Percentiles rank a stretch among this genome's conserved stretches.
Conservation (phyloP, 2,797 vertebrate genomes). For the Champsocephalus gunnari region DNA sequence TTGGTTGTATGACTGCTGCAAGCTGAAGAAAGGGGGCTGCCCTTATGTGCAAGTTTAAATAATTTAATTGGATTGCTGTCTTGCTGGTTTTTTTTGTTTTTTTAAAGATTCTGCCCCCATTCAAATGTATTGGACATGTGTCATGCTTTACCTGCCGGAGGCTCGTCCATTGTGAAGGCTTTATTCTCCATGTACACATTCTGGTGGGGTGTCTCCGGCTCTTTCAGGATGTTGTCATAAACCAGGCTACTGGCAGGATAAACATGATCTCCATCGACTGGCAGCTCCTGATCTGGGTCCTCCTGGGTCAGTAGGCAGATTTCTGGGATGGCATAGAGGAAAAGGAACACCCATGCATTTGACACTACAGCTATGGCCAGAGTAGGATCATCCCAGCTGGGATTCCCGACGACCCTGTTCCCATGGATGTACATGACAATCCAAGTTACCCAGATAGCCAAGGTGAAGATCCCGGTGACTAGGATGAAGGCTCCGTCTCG, state of each 20-base stretch:
- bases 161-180: slow-evolving; percentile 91
- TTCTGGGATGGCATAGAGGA: slow-evolving; percentile 91
- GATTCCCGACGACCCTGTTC: slow-evolving; percentile 73
- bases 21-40: background rate
- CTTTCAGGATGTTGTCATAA: slow-evolving; percentile 90
- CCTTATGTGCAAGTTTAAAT: background rate
- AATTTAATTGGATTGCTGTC: background rate
- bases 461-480: slow-evolving; percentile 83
- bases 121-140: background rate
- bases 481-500: slow-evolving; percentile 88
- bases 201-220: slow-evolving; percentile 77
- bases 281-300: slow-evolving; percentile 68
- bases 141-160: slow-evolving; percentile 81
- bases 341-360: slow-evolving; percentile 89
- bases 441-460: slow-evolving; percentile 91
- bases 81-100: slow-evolving; percentile 3
- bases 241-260: slow-evolving; percentile 88
- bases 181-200: slow-evolving; percentile 90
- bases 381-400: slow-evolving; percentile 91
- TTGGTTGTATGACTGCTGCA: background rate
- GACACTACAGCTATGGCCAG: slow-evolving; percentile 89
- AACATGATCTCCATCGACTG: slow-evolving; percentile 82
- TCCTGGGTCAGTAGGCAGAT: slow-evolving; percentile 86
- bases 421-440: slow-evolving; percentile 90
- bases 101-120: slow-evolving; percentile 1